phyloP scores from a whole-genome alignment of 2,797 vertebrate species.

The Potorous gilbertii region DNA sequence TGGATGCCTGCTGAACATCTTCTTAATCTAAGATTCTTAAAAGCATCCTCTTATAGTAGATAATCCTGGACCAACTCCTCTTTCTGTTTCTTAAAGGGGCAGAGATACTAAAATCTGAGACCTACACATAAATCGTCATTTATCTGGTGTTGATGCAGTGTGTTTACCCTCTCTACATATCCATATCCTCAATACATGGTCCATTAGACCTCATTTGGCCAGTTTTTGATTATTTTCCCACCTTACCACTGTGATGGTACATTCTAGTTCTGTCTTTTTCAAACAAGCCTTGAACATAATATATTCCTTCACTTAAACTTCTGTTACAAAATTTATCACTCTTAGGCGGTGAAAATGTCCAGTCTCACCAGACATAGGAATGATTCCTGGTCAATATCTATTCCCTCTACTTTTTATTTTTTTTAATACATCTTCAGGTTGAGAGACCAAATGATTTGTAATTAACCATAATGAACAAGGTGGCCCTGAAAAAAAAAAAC shows the following conservation, averaged over 20 bases:
- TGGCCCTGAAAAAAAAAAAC: background rate
- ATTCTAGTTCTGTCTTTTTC: background rate
- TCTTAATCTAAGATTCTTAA: too few relatives aligned
- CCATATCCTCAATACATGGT: background rate
- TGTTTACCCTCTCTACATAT: background rate
- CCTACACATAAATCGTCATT: background rate
- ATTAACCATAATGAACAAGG: background rate
- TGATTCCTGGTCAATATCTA: background rate
- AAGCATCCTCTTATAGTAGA: too few relatives aligned
- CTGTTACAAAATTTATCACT: background rate
- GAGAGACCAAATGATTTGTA: background rate
- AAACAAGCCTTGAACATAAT: background rate
- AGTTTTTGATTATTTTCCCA: background rate
- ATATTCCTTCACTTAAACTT: background rate
- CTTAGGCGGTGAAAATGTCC: background rate
- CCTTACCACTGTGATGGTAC: background rate
- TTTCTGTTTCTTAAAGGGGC: too few relatives aligned
- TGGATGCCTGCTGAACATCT: too few relatives aligned
- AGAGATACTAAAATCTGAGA: too few relatives aligned
- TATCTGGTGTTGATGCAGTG: background rate
- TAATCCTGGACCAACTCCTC: too few relatives aligned
- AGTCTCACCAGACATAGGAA: background rate
- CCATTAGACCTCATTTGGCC: background rate
- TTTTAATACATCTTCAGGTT: background rate
- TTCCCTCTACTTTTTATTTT: background rate